phyloP scores from a whole-genome alignment of 2,888 invertebrate species.

The Plebejus anna region DNA sequence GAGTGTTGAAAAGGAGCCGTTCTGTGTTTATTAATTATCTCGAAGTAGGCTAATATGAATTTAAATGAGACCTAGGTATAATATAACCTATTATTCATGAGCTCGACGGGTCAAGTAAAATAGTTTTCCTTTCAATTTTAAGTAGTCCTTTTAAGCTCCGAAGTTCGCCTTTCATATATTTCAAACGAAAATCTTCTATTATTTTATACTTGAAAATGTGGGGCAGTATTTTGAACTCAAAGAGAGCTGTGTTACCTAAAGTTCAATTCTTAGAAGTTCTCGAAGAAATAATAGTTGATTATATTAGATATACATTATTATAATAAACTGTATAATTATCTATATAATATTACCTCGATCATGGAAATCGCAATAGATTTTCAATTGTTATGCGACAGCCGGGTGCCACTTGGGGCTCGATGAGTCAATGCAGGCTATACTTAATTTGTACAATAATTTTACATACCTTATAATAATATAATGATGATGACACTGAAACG shows the following conservation, averaged over 20 bases:
- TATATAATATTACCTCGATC: too few species aligned
- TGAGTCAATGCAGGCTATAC: too few species aligned
- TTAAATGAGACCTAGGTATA: slow-evolving; percentile 34
- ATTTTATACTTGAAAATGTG: slow-evolving; percentile 17
- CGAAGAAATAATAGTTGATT: neutral
- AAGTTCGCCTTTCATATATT: slow-evolving; percentile 24
- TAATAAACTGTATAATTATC: too few species aligned
- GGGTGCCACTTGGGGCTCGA: too few species aligned
- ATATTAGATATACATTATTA: too few species aligned
- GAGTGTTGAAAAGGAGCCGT: slow-evolving; percentile 53
- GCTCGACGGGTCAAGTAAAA: slow-evolving; percentile 34
- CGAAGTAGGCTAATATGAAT: slow-evolving; percentile 38
- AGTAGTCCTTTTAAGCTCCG: slow-evolving; percentile 30
- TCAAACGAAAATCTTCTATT: slow-evolving; percentile 19
- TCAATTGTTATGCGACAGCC: too few species aligned
- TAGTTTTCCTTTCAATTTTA: slow-evolving; percentile 36
- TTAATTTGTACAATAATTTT: too few species aligned
- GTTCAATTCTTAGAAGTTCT: neutral
- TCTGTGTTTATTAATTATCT: slow-evolving; percentile 61
- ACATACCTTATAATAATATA: too few species aligned
- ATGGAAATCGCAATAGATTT: too few species aligned
- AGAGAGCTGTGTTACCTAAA: neutral
- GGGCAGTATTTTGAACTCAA: neutral
- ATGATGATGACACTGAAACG: too few species aligned
- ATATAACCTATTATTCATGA: slow-evolving; percentile 31